Evolutionary conservation across 2,113 vertebrate genomes (phyloP), one percentile per base, ranked within the genome.

Genomic region (Taxidea taxus): DNA sequence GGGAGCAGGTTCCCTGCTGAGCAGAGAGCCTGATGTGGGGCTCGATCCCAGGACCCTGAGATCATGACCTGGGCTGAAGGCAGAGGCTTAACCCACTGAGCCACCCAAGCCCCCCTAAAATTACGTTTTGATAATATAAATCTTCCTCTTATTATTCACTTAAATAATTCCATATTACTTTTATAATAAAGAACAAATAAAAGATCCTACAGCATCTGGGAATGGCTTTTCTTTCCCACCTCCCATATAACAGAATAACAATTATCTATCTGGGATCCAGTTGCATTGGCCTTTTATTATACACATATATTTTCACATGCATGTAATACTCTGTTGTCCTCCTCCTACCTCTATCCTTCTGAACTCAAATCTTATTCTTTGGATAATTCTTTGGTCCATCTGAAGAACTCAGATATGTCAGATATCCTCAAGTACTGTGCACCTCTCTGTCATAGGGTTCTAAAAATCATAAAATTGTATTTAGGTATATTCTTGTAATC

Each of bases 141-240:
- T 15, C 66, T 60, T n/a, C 1, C 0, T 91, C 18, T 78, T 64
- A 10, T 80, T 51, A 75, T 23, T 87, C 9, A 88, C 20, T 23
- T 74, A 42, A 49, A 15, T n/a, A 81, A 62, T 25, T 44, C 1
- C 1, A 1, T 5, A n/a, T 39, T 64, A 42, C 5, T 31, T 54
- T 78, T 75, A 42, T 4, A 13, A 54, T 21, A 90, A 75, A 90
- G 23, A 54, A 31, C 16, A 72, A 87, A 23, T 7, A 18, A 85
- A 90, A 56, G 2, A 39, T 0, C 0, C 3, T 56, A 12, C 0
- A 62, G 15, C 6, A 70, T 64, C 25, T 49, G 27, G 15, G 6
- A 34, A 11, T 64, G 7, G 3, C 13, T 86, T 94, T 29, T 25
- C 23, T 64, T 89, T 31, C 78, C 25, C 49, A 1, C 25, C 23